Evolutionary conservation across 92 coral and sea anemone species (phyloP).

Genomic region (Parazoanthus swiftii): DNA sequence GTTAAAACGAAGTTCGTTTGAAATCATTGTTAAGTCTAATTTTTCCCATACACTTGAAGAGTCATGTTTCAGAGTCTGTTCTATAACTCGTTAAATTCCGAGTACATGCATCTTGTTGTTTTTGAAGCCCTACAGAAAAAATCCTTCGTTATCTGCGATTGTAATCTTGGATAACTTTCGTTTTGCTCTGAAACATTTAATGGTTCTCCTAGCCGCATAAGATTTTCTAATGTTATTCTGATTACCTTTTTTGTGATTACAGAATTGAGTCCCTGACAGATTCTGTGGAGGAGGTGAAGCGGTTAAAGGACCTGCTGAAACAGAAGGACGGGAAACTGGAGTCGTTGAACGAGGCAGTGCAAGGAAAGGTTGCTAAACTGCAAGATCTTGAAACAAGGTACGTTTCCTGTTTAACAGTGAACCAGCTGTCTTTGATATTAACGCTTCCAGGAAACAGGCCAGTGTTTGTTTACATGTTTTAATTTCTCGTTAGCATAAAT

Average conservation of each 20-base stretch:
- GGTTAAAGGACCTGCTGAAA: constrained; percentile 60
- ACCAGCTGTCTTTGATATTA: no score
- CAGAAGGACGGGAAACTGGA: constrained; percentile 81
- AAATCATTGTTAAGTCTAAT: background rate
- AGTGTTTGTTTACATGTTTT: no score
- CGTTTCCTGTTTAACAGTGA: background rate
- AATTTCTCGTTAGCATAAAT: no score
- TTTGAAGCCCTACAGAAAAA: no score
- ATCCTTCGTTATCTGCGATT: no score
- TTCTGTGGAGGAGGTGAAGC: constrained; percentile 68
- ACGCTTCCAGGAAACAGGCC: no score
- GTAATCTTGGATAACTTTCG: no score
- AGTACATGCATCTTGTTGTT: no score
- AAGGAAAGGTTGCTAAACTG: constrained; percentile 70
- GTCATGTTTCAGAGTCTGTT: no score
- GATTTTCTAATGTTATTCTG: background rate
- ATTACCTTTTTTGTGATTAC: background rate
- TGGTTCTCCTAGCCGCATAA: background rate
- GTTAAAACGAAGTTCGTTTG: background rate
- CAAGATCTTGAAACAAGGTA: constrained; percentile 85
- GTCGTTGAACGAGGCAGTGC: constrained; percentile 56
- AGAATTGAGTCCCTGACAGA: constrained; percentile 80
- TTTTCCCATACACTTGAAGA: no score
- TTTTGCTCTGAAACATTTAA: background rate
- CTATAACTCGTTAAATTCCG: no score